A percentile compares a stretch with the other conserved stretches of the same genome.
Conservation (phyloP, 2,113 vertebrate genomes). For the Seriola quinqueradiata region DNA sequence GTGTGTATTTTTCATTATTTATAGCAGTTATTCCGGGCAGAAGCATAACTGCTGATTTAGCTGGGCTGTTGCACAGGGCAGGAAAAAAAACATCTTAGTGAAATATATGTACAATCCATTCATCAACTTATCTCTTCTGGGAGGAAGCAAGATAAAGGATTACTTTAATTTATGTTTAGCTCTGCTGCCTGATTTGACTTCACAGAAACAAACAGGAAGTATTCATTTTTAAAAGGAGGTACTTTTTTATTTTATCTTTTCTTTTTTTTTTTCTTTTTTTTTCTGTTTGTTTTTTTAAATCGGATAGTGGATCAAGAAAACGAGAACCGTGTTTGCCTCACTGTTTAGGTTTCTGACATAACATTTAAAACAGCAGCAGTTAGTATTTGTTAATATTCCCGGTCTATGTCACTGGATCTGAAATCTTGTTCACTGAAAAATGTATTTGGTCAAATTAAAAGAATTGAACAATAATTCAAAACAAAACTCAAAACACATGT, state of each 20-base stretch:
- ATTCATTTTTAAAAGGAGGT: neutral
- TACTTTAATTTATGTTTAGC: slow-evolving; percentile 30
- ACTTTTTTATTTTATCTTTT: neutral
- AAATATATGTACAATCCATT: slow-evolving; percentile 1
- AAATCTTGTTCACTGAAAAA: neutral
- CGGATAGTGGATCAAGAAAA: neutral
- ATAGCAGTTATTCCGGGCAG: neutral
- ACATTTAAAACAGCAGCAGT: neutral
- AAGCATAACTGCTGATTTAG: slow-evolving; percentile 3
- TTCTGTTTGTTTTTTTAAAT: neutral
- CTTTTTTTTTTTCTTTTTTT: neutral
- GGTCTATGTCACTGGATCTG: neutral
- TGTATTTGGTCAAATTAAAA: neutral
- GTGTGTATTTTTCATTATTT: neutral
- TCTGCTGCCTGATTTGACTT: neutral
- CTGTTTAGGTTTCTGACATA: neutral
- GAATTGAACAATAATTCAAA: neutral
- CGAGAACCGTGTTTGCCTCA: neutral
- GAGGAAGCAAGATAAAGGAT: slow-evolving; percentile 21
- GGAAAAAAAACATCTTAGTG: neutral
- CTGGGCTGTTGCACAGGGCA: slow-evolving; percentile 8
- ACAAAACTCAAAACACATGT: neutral
- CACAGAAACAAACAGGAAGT: slow-evolving; percentile 25
- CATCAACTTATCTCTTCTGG: slow-evolving; percentile 19
- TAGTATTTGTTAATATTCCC: neutral